These are phyloP conservation scores for Meteorus colon DNA, from an alignment of 2,888 invertebrate genomes.

Conservation along the genomic window DNA sequence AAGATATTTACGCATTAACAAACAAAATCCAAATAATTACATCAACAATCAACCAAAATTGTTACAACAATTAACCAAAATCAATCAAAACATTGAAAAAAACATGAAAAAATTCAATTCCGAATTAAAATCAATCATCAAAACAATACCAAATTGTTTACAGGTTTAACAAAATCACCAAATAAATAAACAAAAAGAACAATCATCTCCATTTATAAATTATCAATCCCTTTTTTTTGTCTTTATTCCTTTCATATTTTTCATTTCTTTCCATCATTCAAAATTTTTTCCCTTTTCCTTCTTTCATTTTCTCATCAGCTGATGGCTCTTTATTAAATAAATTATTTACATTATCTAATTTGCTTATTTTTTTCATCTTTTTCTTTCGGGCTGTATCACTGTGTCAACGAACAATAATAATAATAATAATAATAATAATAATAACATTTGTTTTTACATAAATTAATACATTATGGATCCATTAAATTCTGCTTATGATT, in stretches of 20 bases:
- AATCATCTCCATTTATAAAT: not conserved
- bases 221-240: conserved; percentile 13
- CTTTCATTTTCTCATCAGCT: conserved; percentile 38
- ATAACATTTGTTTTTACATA: conserved; percentile 55
- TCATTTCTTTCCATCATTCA: not conserved
- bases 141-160: conserved; percentile 56
- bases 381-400: conserved; percentile 53
- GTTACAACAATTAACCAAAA: conserved; percentile 32
- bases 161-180: conserved; percentile 49
- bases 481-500: not conserved
- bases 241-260: not conserved
- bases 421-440: conserved; percentile 58
- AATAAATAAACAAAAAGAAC: conserved; percentile 7
- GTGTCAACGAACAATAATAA: conserved; percentile 46
- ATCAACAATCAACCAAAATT: conserved; percentile 41
- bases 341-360: conserved; percentile 68
- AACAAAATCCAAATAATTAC: not conserved
- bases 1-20: conserved; percentile 49
- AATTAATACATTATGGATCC: conserved; percentile 56
- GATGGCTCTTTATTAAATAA: conserved; percentile 69
- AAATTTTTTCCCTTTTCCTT: not conserved
- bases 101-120: conserved; percentile 49
- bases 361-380: conserved; percentile 52
- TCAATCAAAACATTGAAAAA: conserved; percentile 42
- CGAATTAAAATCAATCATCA: conserved; percentile 55